Evolutionary conservation across 2,113 vertebrate genomes (phyloP), one percentile per base, ranked within the genome.

Genomic region (Menidia beryllina): DNA sequence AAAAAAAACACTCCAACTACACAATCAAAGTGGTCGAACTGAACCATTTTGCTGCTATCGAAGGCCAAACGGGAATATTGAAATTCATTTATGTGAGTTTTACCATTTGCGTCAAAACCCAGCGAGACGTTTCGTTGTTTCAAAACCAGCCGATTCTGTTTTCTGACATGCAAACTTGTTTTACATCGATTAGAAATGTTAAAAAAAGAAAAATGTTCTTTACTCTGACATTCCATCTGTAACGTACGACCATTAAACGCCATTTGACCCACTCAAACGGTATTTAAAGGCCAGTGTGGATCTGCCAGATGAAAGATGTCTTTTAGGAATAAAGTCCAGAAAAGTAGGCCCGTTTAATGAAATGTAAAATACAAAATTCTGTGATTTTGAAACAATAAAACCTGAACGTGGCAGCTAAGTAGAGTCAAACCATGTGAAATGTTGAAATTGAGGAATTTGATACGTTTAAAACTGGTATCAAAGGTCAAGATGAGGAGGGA

Each of bases 41-140:
- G 86, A 94, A 95, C 94, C 94, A 93, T 95, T 96, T 95, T 96
- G 94, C 95, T 95, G 94, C 95, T 94, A 92, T 88, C 82, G 77
- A 77, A 85, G 81, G 70, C 88, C 88, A 91, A 91, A 89, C 75
- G 39, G 67, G 54, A 4, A 68, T 82, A 91, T 81, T 88, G 81
- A 89, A 88, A 88, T 90, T 79, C 68, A 89, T 90, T 91, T 86
- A 88, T 80, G 85, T 78, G 75, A 89, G 74, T 78, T 87, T 89
- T 83, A 84, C 65, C 77, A 89, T 91, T 91, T 90, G 82, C 72
- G 82, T 70, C 65, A 65, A 53, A 63, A 82, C n/a, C 36, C 68
- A 61, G 34, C 26, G 38, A 47, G 60, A 3, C 9, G 14, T 53
- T 52, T 51, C 24, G 4, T 1, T 12, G 1, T 13, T 47, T n/a